Percentiles rank a stretch among this genome's conserved stretches.
phyloP scores from a whole-genome alignment of 2,888 invertebrate species.

The Spodoptera picta region DNA sequence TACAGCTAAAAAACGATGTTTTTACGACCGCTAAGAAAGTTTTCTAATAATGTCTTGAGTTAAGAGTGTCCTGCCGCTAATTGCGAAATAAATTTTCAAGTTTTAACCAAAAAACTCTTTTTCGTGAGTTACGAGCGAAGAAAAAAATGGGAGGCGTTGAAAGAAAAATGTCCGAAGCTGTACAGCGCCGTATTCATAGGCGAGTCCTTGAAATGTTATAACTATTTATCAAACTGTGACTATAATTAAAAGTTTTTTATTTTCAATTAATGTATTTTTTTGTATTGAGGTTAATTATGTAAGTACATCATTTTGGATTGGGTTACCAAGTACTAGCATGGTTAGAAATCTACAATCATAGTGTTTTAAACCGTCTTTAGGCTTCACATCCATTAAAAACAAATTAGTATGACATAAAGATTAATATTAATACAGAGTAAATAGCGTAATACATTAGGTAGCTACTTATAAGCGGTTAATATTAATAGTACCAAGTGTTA shows the following conservation, averaged over 20 bases:
- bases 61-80: slow-evolving; percentile 82
- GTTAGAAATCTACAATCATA: too few species aligned
- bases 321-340: too few species aligned
- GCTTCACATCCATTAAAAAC: too few species aligned
- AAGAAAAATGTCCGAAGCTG: slow-evolving; percentile 53
- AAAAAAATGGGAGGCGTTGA: slow-evolving; percentile 64
- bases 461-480: slow-evolving; percentile 27
- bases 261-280: too few species aligned
- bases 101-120: slow-evolving; percentile 82
- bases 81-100: slow-evolving; percentile 88
- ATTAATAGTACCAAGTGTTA: slow-evolving; percentile 30
- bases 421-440: too few species aligned
- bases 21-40: slow-evolving; percentile 85
- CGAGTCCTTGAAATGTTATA: background rate
- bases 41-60: slow-evolving; percentile 86
- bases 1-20: slow-evolving; percentile 74
- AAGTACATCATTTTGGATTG: too few species aligned
- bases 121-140: slow-evolving; percentile 76
- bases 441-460: too few species aligned
- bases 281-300: too few species aligned
- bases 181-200: slow-evolving; percentile 47
- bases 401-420: too few species aligned
- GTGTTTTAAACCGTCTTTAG: too few species aligned
- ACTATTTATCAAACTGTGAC: too few species aligned
- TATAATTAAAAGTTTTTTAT: too few species aligned